Percentiles rank a stretch among this genome's conserved stretches.
These are phyloP conservation scores for Dicrostonyx torquatus DNA, from an alignment of 2,797 vertebrate species.

Conservation along the genomic window DNA sequence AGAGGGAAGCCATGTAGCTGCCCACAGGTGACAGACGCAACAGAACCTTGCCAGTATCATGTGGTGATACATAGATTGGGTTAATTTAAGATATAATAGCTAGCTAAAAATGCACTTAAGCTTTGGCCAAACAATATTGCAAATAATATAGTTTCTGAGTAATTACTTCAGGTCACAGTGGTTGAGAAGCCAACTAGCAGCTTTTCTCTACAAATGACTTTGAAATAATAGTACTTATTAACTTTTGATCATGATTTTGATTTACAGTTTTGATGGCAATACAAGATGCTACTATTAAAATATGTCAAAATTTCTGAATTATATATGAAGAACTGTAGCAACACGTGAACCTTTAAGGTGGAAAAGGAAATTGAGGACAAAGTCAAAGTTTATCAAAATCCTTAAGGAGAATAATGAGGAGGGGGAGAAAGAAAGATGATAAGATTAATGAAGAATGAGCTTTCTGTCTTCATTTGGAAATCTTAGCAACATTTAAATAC, in stretches of 20 bases:
- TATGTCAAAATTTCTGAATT: conserved; percentile 8
- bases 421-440: not conserved
- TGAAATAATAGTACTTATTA: not conserved
- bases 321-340: not conserved
- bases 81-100: no score
- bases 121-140: no score
- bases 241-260: not conserved
- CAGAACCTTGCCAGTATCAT: no score
- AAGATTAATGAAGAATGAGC: not conserved
- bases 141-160: no score
- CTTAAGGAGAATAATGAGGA: not conserved
- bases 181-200: no score
- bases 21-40: no score
- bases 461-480: not conserved
- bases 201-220: not conserved
- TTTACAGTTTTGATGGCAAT: not conserved
- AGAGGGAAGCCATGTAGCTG: no score
- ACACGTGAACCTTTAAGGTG: not conserved
- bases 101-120: no score
- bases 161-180: no score
- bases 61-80: no score
- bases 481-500: not conserved
- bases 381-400: not conserved
- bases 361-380: not conserved
- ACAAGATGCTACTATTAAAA: not conserved